Percentiles rank a stretch among this genome's conserved stretches.
Conservation (phyloP, 1,140 invertebrate genomes). For the Neodiprion fabricii region DNA sequence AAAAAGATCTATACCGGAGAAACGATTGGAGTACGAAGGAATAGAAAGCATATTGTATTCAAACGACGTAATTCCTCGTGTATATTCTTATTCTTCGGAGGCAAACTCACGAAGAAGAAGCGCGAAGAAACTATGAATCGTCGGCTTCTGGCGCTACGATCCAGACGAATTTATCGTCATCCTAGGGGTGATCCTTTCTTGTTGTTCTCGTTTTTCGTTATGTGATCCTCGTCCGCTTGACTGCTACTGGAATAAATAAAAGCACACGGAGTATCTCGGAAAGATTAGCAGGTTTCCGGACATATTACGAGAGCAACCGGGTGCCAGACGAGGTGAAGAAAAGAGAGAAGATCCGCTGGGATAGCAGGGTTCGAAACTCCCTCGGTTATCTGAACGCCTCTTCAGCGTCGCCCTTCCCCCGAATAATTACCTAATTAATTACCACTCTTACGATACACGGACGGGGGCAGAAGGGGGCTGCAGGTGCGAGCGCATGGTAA, state of each 20-base stretch:
- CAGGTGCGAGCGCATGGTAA: conserved; percentile 3
- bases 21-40: neutral
- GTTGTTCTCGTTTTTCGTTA: neutral
- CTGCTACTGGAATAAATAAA: no score
- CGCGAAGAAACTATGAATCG: conserved; percentile 38
- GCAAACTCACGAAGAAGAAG: conserved; percentile 8
- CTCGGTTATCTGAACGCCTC: neutral
- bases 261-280: no score
- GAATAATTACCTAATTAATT: conserved; percentile 4
- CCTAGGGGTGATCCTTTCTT: neutral
- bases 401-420: no score
- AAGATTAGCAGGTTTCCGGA: no score
- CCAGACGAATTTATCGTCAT: conserved; percentile 2
- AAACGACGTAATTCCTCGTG: conserved; percentile 48
- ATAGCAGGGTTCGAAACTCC: neutral
- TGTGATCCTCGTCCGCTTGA: no score
- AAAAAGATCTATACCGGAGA: neutral
- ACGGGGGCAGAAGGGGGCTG: neutral
- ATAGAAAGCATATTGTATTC: conserved; percentile 34
- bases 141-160: conserved; percentile 44
- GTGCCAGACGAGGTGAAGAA: no score
- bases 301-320: no score
- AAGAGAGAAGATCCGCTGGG: no score
- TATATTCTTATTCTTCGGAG: conserved; percentile 15
- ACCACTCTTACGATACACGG: neutral